Base-by-base conservation (phyloP, 2,888 invertebrate species). In the Plemyria rubiginata region DNA sequence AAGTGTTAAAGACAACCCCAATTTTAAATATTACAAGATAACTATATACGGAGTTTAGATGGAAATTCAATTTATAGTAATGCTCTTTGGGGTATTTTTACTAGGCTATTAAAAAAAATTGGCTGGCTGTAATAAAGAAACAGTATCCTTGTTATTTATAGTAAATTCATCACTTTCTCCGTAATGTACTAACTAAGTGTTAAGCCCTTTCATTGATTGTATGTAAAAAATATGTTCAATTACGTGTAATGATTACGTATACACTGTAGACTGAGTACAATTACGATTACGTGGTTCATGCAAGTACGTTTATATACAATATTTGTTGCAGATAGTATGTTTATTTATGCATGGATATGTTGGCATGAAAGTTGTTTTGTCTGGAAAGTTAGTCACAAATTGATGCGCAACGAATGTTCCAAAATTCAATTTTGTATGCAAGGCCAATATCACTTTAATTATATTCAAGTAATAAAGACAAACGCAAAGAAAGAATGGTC, bases 111-210 rank as follows among this genome's bases (percentile, higher is more conserved):
- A 2, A 22, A 22, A 22, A 22, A 22, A 22, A 22, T 22, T 2
- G 22, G 22, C 22, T 22, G 22, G 22, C 32, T 9, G 9, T 29
- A 13, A 13, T 29, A 29, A n/a, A n/a, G 13, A 13, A 29, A 28
- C 3, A 49, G 2, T 38, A 3, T 2, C 11, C 0, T 38, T 81
- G 77, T 76, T 74, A 80, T 70, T 65, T 51, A 76, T 56, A 54
- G 29, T 41, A 51, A 78, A 77, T 54, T 78, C 79, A 75, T 75
- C 81, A 90, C 90, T 90, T 90, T 90, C 90, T 85, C 89, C 77
- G 72, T 38, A 15, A 41, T 36, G 48, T 56, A 45, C 36, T 51
- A 43, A 69, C 78, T 70, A 12, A 5, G 29, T 46, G 36, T 38
- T 36, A 28, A 53, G 48, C 36, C 29, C 46, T 54, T 41, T 36